Base-by-base conservation (phyloP, 1,140 invertebrate genomes). In the Achroia grisella region DNA sequence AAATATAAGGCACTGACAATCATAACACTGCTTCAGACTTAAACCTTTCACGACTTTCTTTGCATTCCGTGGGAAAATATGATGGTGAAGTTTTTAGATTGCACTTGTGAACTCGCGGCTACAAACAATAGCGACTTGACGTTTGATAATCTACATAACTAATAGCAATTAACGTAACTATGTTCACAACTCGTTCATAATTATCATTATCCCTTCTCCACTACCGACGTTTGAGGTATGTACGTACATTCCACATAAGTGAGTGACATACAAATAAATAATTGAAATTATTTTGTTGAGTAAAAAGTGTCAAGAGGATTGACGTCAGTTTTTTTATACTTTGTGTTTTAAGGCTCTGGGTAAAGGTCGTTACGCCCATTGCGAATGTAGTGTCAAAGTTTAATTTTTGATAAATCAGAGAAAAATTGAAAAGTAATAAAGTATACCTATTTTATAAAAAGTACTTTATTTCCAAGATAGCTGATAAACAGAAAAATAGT, bases 61-160 rank as follows among this genome's bases (percentile, higher is more conserved):
- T 47, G 46, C 41, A 32, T 41, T 69, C 52, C 66, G 70, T 83
- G 79, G 69, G 79, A 80, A 73, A 52, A 62, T 50, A 23, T 48
- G 47, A 55, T 41, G 13, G 27, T 10, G 10, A 59, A 64, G 66
- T 75, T 76, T 76, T 76, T 68, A 74, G 52, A 54, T 66, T 70
- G 68, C 58, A 59, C 50, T 52, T 70, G 69, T 60, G 63, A 71
- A 67, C 62, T 64, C 39, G 44, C 28, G 29, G 48, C 49, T 73
- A 83, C 79, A 50, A 75, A 80, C 76, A 80, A 80, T 80, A 61
- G 66, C 48, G 42, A 44, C 41, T 43, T 52, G n/a, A 60, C 45
- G 45, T 72, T 69, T 71, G 62, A 66, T 79, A 72, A 74, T 70
- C 62, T 75, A 72, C 68, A 76, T 73, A 76, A 74, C 67, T 73